Evolutionary conservation across 2,797 vertebrate genomes (phyloP).

Genomic region (Sebastes dallii): DNA sequence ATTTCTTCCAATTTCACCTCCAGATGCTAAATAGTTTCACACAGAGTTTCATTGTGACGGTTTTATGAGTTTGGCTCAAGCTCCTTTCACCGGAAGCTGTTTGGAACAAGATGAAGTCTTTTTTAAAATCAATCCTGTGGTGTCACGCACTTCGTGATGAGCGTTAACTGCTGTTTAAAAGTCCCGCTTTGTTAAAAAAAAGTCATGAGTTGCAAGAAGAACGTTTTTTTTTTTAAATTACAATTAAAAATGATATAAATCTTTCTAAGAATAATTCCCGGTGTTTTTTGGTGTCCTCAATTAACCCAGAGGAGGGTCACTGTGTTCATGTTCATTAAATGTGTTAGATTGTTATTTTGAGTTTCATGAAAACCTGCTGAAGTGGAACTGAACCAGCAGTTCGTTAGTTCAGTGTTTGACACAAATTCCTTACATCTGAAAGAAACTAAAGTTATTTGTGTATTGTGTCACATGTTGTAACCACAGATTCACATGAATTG

Average conservation of each 20-base stretch:
- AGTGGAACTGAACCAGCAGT: not conserved
- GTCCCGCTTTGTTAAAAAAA: conserved; percentile 13
- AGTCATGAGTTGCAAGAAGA: not conserved
- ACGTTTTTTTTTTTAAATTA: not conserved
- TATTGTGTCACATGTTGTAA: conserved; percentile 54
- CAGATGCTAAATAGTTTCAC: not conserved
- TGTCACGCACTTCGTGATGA: not conserved
- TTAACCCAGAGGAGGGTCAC: not conserved
- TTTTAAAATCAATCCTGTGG: not conserved
- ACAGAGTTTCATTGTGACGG: not conserved
- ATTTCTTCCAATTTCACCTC: not conserved
- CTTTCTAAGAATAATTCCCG: not conserved
- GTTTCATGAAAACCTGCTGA: too few species aligned
- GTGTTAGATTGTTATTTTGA: not conserved
- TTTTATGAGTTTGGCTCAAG: not conserved
- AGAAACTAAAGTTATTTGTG: not conserved
- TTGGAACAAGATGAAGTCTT: not conserved
- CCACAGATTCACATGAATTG: conserved; percentile 8
- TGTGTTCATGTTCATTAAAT: not conserved
- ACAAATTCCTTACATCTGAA: not conserved
- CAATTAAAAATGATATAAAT: not conserved
- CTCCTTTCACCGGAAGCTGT: not conserved
- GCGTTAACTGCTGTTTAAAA: not conserved
- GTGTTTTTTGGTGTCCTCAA: not conserved
- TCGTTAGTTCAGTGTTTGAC: not conserved